Evolutionary conservation across 2,888 invertebrate genomes (phyloP), one percentile per base, ranked within the genome.

Genomic region (Flexamia atlantica): DNA sequence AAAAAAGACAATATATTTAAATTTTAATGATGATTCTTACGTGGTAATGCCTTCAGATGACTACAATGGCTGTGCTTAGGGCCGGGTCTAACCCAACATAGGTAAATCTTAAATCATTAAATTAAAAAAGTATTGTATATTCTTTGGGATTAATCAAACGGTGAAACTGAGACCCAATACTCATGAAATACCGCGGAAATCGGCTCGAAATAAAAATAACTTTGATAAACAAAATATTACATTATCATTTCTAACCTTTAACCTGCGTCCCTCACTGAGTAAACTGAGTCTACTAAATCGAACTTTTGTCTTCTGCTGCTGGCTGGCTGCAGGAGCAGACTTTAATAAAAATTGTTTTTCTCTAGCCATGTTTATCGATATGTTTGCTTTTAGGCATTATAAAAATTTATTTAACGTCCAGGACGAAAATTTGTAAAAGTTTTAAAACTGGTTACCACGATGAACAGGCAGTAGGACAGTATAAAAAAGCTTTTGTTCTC

Each of bases 211-310:
- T 53, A 53, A 23, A 23, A 23, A 23, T 14, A 46, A 53, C 20
- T 23, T 5, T 14, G 53, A 53, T 53, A 20, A 53, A 20, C 20
- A 53, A 64, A 64, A 64, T 28, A 30, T 28, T 28, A 28, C 14
- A 64, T 64, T 64, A 64, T 64, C 64, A 28, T 14, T 64, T 64
- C 28, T 64, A 64, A 64, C 64, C 64, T 64, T 64, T 64, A 64
- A 64, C 28, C 64, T 64, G 30, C 28, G 64, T 28, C 30, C 17
- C 0, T 23, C 20, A 23, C n/a, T n/a, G n/a, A n/a, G n/a, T n/a
- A n/a, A n/a, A n/a, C n/a, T n/a, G n/a, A n/a, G n/a, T n/a, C n/a
- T n/a, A n/a, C n/a, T n/a, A 7, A 53, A 64, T 64, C 64, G 64
- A 64, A 64, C 64, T 28, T 64, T 23, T 57, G 57, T 57, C 57